Conservation (phyloP, 2,113 vertebrate genomes). For the Phalacrocorax brasilianus region DNA sequence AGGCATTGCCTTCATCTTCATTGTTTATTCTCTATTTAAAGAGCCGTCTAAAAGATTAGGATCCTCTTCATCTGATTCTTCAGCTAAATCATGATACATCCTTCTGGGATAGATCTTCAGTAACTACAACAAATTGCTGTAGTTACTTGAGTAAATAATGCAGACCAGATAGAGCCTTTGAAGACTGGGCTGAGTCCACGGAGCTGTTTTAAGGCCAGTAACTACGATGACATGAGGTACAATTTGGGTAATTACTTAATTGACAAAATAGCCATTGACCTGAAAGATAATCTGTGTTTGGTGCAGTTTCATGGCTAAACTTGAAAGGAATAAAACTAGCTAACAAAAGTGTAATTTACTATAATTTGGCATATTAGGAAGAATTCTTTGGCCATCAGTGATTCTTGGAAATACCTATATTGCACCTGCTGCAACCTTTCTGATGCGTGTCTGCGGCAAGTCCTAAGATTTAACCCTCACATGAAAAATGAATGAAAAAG, state of each 20-base stretch:
- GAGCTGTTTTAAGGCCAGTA: neutral
- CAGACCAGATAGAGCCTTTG: neutral
- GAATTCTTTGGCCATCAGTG: neutral
- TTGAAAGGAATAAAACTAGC: neutral
- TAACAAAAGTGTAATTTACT: neutral
- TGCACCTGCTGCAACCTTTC: neutral
- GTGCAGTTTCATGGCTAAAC: neutral
- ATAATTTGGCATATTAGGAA: neutral
- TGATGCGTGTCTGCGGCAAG: neutral
- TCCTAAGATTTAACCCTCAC: neutral
- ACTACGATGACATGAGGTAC: neutral
- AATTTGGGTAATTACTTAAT: constrained; percentile 2
- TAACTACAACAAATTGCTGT: neutral
- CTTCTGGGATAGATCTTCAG: neutral
- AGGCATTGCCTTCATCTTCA: neutral
- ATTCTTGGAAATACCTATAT: neutral
- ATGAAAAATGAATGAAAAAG: neutral
- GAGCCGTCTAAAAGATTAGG: neutral
- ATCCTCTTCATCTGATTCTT: neutral
- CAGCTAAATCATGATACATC: neutral
- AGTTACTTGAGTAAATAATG: neutral
- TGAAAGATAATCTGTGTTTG: neutral
- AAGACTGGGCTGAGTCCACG: neutral
- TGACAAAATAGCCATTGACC: neutral
- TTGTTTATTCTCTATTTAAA: neutral